Evolutionary conservation across 2,888 invertebrate genomes (phyloP).

Genomic region (Andrena fulva): DNA sequence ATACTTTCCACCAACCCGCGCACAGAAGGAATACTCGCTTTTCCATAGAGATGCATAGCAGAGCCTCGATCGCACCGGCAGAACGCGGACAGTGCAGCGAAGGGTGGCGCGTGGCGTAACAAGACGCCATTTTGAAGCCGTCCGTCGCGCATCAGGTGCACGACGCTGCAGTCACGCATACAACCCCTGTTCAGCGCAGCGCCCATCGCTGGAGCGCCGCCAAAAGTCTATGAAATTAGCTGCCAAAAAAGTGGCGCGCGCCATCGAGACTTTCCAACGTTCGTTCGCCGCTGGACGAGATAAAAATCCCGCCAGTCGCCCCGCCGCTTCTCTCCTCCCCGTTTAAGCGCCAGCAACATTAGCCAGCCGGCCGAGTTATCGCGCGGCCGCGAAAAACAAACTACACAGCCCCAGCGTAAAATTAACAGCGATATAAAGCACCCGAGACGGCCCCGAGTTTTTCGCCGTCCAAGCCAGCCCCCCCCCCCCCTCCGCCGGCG

Average conservation of each 20-base stretch:
- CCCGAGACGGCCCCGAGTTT: constrained; percentile 4
- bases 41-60: neutral
- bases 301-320: neutral
- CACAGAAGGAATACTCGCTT: neutral
- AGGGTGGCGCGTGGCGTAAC: constrained; percentile 12
- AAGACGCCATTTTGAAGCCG: constrained; percentile 70
- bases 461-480: constrained; percentile 20
- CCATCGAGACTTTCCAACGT: constrained; percentile 13
- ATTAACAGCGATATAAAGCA: constrained; percentile 35
- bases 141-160: constrained; percentile 48
- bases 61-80: neutral
- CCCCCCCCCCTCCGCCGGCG: neutral
- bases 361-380: constrained; percentile 1
- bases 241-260: constrained; percentile 2
- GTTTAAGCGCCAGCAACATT: neutral
- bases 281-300: neutral
- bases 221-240: constrained; percentile 54
- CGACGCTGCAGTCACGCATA: constrained; percentile 38
- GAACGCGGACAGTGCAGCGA: constrained; percentile 1
- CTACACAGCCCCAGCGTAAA: constrained; percentile 7
- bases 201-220: constrained; percentile 36
- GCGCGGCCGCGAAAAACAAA: neutral
- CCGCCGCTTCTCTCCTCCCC: neutral
- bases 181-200: constrained; percentile 13
- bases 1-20: neutral